phyloP scores from a whole-genome alignment of 30 jellyfish, hydroid and myxozoan species.

The Pelagia noctiluca region DNA sequence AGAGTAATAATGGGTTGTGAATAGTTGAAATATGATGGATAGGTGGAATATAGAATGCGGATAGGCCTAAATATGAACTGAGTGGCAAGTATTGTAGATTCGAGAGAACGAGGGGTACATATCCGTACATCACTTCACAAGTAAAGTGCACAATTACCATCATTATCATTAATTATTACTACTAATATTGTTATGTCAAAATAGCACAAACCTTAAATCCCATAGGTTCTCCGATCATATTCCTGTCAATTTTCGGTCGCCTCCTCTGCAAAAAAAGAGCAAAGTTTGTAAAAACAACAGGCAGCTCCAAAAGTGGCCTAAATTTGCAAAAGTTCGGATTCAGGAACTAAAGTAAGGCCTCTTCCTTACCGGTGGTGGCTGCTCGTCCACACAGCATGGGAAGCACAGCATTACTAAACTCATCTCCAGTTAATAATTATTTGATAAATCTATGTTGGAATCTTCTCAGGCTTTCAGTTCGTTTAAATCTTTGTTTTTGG shows the following conservation, averaged over 20 bases:
- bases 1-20: no score
- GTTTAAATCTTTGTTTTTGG: not conserved
- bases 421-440: constrained; percentile 39
- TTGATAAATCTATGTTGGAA: not conserved
- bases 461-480: not conserved
- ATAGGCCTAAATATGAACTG: no score
- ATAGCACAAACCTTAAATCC: constrained; percentile 70
- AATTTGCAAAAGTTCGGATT: not conserved
- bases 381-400: constrained; percentile 96
- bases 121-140: no score
- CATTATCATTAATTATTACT: no score
- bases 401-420: constrained; percentile 92
- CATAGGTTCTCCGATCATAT: constrained; percentile 85
- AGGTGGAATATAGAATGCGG: no score
- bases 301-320: not conserved
- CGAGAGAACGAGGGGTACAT: no score
- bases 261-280: constrained; percentile 57
- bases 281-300: not conserved
- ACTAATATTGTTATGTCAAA: no score
- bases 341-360: constrained; percentile 13
- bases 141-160: no score
- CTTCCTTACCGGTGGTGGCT: constrained; percentile 91
- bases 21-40: no score
- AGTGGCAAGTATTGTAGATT: no score
- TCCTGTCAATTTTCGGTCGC: constrained; percentile 85